Evolutionary conservation across 1,140 invertebrate species (phyloP).

Genomic region (Gerris buenoi): DNA sequence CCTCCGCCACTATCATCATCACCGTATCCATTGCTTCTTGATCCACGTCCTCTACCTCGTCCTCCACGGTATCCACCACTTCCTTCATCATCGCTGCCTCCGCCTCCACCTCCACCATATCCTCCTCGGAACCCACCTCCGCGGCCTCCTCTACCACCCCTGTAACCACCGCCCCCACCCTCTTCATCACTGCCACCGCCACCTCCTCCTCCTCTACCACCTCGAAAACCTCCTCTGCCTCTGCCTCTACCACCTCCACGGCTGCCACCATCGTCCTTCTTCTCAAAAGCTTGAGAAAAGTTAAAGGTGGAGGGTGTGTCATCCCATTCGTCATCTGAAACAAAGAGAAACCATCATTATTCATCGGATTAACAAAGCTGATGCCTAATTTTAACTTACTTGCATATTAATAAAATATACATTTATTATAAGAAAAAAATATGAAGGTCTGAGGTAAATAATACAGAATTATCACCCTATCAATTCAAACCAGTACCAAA

Average conservation of each 20-base stretch:
- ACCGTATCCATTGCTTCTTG: slow-evolving; percentile 5
- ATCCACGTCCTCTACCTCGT: neutral
- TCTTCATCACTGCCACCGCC: neutral
- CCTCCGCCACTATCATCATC: slow-evolving; percentile 5
- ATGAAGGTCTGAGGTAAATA: no score
- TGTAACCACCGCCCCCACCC: neutral
- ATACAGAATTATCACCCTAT: no score
- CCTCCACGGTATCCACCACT: slow-evolving; percentile 11
- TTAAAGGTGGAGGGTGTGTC: no score
- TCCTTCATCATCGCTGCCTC: neutral
- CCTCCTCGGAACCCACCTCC: slow-evolving; percentile 5
- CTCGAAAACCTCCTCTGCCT: slow-evolving; percentile 16
- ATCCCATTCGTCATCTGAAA: no score
- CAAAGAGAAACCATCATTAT: no score
- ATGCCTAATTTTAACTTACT: no score
- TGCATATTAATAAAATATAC: no score
- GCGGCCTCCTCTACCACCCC: slow-evolving; percentile 1
- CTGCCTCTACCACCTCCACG: slow-evolving; percentile 3
- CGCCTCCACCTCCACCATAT: neutral
- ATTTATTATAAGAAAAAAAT: no score
- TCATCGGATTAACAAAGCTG: no score
- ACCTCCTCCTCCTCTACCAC: slow-evolving; percentile 7
- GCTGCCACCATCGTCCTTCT: neutral
- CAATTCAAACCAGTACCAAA: no score
- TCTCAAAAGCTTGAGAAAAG: no score